phyloP scores from a whole-genome alignment of 2,797 vertebrate genomes.

The Sebastes cheni region DNA sequence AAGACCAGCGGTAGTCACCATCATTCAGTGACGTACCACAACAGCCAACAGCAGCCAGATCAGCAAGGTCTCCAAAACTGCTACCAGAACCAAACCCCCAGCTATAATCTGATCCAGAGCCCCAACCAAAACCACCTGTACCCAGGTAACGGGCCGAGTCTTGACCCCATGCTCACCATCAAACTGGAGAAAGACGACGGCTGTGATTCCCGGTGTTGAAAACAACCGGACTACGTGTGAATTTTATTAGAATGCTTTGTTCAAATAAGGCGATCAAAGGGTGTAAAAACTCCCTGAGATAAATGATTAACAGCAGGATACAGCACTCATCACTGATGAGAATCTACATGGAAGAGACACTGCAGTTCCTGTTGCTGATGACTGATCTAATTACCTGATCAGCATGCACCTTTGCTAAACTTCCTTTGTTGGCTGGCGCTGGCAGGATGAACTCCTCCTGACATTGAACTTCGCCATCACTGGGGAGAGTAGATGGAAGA shows the following conservation, averaged over 20 bases:
- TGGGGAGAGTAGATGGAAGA: conserved; percentile 10
- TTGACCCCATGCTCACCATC: conserved; percentile 95
- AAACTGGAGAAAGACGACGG: conserved; percentile 93
- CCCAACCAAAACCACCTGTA: conserved; percentile 88
- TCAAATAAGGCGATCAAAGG: background rate
- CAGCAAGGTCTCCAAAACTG: conserved; percentile 52
- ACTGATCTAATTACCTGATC: conserved; percentile 32
- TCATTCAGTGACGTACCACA: conserved; percentile 96
- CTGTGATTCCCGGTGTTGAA: conserved; percentile 86
- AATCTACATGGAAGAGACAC: conserved; percentile 18
- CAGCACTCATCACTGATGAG: conserved; percentile 21
- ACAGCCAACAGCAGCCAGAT: conserved; percentile 71
- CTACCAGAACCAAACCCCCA: conserved; percentile 67
- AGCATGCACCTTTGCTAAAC: conserved; percentile 27
- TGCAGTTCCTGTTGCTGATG: conserved; percentile 21
- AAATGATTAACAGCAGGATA: background rate
- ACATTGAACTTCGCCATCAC: background rate
- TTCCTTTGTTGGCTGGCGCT: conserved; percentile 7
- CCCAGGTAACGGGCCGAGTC: conserved; percentile 84
- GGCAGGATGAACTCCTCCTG: conserved; percentile 12
- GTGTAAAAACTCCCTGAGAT: conserved; percentile 15
- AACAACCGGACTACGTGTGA: conserved; percentile 3
- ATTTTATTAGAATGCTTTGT: conserved; percentile 19
- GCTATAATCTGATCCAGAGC: conserved; percentile 61
- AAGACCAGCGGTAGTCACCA: conserved; percentile 89